phyloP scores from a whole-genome alignment of 2,113 vertebrate species.

The Microtus montanus region DNA sequence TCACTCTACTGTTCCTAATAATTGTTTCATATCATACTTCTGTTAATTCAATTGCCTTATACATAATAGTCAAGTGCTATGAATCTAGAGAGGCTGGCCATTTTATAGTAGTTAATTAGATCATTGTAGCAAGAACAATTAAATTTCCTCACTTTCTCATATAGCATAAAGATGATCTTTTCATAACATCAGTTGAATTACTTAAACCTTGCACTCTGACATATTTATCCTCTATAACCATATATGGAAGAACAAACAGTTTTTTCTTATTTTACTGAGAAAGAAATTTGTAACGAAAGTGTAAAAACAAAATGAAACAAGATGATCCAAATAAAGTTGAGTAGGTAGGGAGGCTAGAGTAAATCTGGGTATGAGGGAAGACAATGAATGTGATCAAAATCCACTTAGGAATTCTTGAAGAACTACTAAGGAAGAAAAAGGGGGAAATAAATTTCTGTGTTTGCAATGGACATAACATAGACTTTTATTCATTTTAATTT shows the following conservation, averaged over 20 bases:
- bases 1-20: background rate
- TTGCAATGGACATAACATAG: background rate
- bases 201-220: background rate
- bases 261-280: background rate
- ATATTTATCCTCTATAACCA: background rate
- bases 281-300: background rate
- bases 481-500: constrained; percentile 13
- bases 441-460: background rate
- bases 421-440: background rate
- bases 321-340: background rate
- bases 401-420: background rate
- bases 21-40: background rate
- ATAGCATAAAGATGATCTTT: background rate
- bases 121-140: background rate
- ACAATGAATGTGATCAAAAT: background rate
- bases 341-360: background rate
- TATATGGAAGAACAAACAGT: background rate
- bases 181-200: background rate
- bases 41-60: background rate
- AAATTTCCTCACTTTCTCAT: background rate
- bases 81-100: background rate
- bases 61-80: background rate
- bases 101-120: background rate
- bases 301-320: background rate
- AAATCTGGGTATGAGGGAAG: background rate